A percentile compares a stretch with the other conserved stretches of the same genome.
These are phyloP conservation scores for Orycteropus afer DNA, from an alignment of 2,113 vertebrate species.

Conservation along the genomic window DNA sequence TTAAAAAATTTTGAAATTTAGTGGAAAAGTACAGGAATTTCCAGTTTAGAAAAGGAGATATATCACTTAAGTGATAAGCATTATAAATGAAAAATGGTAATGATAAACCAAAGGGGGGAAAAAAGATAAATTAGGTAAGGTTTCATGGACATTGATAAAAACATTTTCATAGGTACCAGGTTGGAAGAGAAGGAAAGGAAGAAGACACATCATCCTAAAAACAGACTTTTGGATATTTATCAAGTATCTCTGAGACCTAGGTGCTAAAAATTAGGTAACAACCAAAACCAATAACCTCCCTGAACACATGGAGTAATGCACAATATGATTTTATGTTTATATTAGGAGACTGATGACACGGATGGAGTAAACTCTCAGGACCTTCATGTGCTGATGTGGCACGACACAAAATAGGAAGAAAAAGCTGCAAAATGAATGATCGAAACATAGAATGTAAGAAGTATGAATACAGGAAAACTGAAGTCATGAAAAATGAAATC, in stretches of 20 bases:
- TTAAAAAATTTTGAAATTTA: neutral
- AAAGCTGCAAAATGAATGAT: neutral
- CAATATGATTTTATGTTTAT: neutral
- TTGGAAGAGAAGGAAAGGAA: neutral
- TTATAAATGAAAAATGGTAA: neutral
- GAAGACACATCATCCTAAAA: neutral
- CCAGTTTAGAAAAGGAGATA: neutral
- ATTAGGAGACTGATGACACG: neutral
- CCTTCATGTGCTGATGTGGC: neutral
- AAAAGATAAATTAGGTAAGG: neutral
- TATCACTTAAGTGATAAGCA: neutral
- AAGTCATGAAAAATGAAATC: neutral
- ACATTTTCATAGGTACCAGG: neutral
- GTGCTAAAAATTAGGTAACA: neutral
- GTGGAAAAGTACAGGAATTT: neutral
- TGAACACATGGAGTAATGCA: neutral
- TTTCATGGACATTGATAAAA: neutral
- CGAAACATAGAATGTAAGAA: too few species aligned
- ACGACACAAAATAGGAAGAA: neutral
- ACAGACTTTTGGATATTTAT: neutral
- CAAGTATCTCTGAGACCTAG: constrained; percentile 7
- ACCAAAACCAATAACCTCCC: neutral
- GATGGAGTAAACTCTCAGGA: neutral
- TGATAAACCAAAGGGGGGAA: neutral
- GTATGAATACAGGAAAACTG: neutral